These are phyloP conservation scores for Rhorus exstirpatorius DNA, from an alignment of 2,888 invertebrate species.

Conservation along the genomic window DNA sequence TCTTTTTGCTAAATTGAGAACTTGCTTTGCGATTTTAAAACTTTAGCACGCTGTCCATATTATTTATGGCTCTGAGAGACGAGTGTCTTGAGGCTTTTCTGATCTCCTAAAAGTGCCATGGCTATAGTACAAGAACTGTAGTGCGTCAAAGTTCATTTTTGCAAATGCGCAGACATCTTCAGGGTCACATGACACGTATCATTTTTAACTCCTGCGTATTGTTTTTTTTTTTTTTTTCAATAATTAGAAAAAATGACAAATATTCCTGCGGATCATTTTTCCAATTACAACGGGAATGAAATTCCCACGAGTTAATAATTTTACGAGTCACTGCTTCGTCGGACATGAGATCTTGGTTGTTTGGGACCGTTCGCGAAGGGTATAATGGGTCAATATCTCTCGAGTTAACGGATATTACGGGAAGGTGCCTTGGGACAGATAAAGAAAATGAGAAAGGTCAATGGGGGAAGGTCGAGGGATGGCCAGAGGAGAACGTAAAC, in stretches of 20 bases:
- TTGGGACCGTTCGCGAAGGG: constrained; percentile 23
- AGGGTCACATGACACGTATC: no score
- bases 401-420: constrained; percentile 59
- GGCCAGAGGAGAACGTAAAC: constrained; percentile 20
- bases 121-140: no score
- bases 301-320: constrained; percentile 15
- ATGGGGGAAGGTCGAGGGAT: constrained; percentile 36
- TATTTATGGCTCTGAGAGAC: no score
- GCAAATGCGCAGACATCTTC: no score
- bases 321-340: constrained; percentile 12
- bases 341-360: constrained; percentile 31
- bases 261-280: not conserved
- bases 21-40: no score
- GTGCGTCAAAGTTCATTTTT: no score
- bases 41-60: no score
- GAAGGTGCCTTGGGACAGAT: constrained; percentile 41
- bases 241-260: not conserved
- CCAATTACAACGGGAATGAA: not conserved
- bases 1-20: no score
- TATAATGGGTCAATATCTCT: constrained; percentile 59
- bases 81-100: no score
- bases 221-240: no score
- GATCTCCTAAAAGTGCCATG: no score
- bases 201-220: no score
- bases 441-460: constrained; percentile 47